Base-by-base conservation (phyloP, 64 coral and sea anemone genomes). In the Actinia equina region DNA sequence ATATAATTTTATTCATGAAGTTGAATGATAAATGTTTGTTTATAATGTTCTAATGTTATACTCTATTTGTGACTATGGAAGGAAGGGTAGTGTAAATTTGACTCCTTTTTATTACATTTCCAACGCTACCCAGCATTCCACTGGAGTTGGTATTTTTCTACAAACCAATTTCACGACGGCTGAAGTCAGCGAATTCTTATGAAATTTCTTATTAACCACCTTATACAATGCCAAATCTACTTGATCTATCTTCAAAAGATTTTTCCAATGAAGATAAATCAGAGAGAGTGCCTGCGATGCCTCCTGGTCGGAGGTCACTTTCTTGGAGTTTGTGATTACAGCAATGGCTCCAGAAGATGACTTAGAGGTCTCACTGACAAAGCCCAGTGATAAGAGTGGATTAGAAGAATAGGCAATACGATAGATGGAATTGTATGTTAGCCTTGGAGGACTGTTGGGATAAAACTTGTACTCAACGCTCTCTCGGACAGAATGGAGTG, bases 91-190 rank as follows among this genome's bases (percentile, higher is more conserved):
- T 63, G 62, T 2, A 65, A 23, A 65, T 65, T 65, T 25, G 9
- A n/a, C 62, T 10, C 20, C n/a, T 65, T 74, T 42, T 74, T 4
- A 12, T 85, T 19, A 85, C 19, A 85, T 85, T 63, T 85, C 53
- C n/a, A 85, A 27, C 55, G 83, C 83, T 57, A 85, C 56, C 83
- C 49, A 85, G 55, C 83, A 85, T 60, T 85, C 83, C 20, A 63
- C 83, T 60, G 83, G 83, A 19, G 23, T 18, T 14, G 83, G 83
- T 57, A 60, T 85, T 43, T 85, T 85, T 3, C 55, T 61, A 59
- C 83, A 85, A 85, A 85, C 59, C 57, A 85, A 26, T 26, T 85
- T 85, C 17, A 85, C 83, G 15, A 7, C 17, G 18, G 83, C 83
- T 4, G 15, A 52, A 30, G 59, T 2, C 6, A 60, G 13, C 5